Base-by-base conservation (phyloP, 2,797 vertebrate genomes). In the Sebastes taczanowskii region DNA sequence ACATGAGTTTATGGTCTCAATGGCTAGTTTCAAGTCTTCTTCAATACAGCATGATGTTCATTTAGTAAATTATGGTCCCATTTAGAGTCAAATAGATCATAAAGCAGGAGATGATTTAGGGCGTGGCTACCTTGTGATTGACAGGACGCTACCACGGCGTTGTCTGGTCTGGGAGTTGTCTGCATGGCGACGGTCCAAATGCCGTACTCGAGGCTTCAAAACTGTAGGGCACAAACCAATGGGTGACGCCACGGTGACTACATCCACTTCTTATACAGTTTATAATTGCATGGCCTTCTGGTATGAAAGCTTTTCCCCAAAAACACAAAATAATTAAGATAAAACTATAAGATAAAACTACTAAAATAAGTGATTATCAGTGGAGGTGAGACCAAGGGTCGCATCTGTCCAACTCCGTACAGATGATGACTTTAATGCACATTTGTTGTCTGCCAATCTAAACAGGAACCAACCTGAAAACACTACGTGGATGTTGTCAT, bases 181-280 rank as follows among this genome's bases (percentile, higher is more conserved):
- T 42, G 38, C 0, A 42, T 42, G 38, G 42, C 42, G 16, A 46
- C 6, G 3, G 6, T 0, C 16, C 0, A 46, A 46, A 46, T 46
- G 6, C 0, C 16, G 1, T 0, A 46, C 42, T 46, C 16, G 14
- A 7, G 42, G 1, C 16, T 46, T 46, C 16, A 7, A 2, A 46
- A 46, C 42, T 0, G 42, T 0, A 46, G 6, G 0, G 0, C 42
- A 46, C 42, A 46, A 46, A 46, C 42, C 16, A 7, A 46, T 46
- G 0, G 42, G 42, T 46, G 2, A 46, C 0, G 16, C 3, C 42
- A 0, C 42, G 0, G 42, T 46, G 42, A 46, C 42, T 46, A 46
- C 16, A 0, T 46, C 3, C 16, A 16, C 6, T 18, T 18, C 42
- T 46, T 18, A 46, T 16, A 42, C 38, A 46, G 42, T 18, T 3